phyloP scores from a whole-genome alignment of 2,113 vertebrate genomes.

The Thamnophis sirtalis region DNA sequence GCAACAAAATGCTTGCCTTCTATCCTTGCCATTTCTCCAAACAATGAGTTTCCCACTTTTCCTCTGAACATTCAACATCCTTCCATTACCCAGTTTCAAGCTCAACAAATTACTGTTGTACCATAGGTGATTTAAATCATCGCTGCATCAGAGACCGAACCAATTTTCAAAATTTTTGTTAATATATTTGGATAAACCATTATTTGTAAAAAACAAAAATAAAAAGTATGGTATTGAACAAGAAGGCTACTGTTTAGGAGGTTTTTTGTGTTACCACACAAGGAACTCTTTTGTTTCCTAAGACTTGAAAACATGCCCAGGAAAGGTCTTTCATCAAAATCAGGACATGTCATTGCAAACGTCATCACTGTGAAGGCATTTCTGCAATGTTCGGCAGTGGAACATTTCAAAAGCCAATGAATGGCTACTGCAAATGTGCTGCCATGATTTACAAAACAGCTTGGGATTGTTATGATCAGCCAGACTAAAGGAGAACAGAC shows the following conservation, averaged over 20 bases:
- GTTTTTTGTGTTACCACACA: neutral
- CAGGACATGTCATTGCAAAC: neutral
- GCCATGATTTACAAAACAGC: constrained; percentile 14
- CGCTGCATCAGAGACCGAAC: neutral
- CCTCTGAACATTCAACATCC: neutral
- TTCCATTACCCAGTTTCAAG: neutral
- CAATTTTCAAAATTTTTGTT: neutral
- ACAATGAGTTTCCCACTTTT: neutral
- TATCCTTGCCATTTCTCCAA: neutral
- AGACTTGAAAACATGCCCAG: constrained; percentile 5
- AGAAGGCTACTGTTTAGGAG: constrained; percentile 32
- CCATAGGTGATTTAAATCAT: neutral
- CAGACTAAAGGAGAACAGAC: neutral
- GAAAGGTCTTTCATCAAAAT: neutral
- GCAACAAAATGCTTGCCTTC: neutral
- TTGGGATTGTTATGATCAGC: neutral
- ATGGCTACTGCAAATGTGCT: neutral
- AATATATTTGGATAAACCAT: constrained; percentile 13
- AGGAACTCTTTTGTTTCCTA: constrained; percentile 24
- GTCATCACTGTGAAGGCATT: neutral
- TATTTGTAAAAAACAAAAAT: neutral
- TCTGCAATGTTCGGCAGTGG: neutral
- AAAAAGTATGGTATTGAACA: constrained; percentile 24
- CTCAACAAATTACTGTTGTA: neutral
- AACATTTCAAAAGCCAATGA: neutral